Conservation (phyloP, 1,140 invertebrate genomes). For the Nebria ingens region DNA sequence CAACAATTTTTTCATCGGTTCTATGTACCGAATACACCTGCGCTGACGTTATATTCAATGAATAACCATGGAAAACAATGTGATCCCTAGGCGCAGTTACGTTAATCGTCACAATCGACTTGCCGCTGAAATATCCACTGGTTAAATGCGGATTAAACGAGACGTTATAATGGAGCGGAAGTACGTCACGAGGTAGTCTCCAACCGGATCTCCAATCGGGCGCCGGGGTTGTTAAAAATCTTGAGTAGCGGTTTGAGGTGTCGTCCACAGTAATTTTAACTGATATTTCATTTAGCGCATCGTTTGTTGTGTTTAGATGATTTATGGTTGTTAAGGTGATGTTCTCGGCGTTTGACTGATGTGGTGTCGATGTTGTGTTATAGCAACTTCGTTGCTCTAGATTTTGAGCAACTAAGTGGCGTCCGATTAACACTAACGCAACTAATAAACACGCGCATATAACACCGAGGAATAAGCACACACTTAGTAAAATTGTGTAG, state of each 20-base stretch:
- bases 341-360: constrained; percentile 16
- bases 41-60: constrained; percentile 41
- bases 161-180: constrained; percentile 65
- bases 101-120: constrained; percentile 58
- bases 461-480: constrained; percentile 37
- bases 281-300: neutral
- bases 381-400: constrained; percentile 16
- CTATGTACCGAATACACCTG: constrained; percentile 24
- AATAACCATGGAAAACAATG: constrained; percentile 60
- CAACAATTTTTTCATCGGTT: constrained; percentile 12
- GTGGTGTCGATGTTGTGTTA: constrained; percentile 16
- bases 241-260: neutral
- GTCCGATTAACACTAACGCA: constrained; percentile 38
- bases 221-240: neutral
- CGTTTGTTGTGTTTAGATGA: constrained; percentile 15
- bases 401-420: constrained; percentile 22
- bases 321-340: constrained; percentile 18
- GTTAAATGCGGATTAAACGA: constrained; percentile 60
- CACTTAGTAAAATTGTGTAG: constrained; percentile 30
- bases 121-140: constrained; percentile 56
- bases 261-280: constrained; percentile 21
- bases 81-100: constrained; percentile 42
- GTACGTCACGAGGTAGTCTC: constrained; percentile 53
- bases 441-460: constrained; percentile 36
- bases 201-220: constrained; percentile 30